Percentiles rank a stretch among this genome's conserved stretches.
Evolutionary conservation across 1,140 invertebrate species (phyloP).

Genomic region (Drosophila malerkotliana): DNA sequence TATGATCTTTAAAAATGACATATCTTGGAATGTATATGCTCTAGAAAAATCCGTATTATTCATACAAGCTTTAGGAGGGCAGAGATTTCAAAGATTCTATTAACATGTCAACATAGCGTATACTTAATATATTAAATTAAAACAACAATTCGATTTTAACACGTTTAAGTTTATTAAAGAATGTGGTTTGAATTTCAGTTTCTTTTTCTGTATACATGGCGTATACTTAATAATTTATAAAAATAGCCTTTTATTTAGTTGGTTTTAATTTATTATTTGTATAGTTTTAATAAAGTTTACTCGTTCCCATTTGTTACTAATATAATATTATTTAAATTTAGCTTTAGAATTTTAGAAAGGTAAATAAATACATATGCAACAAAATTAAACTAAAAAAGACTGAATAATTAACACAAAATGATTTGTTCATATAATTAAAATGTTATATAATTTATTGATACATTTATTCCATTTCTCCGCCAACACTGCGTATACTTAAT

Average conservation of each 20-base stretch:
- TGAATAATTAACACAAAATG: too few relatives aligned
- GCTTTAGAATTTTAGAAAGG: too few relatives aligned
- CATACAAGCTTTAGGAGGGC: neutral
- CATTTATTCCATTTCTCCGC: neutral
- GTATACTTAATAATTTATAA: neutral
- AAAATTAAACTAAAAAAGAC: too few relatives aligned
- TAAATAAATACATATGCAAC: too few relatives aligned
- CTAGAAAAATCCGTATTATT: neutral
- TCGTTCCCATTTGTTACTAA: too few relatives aligned
- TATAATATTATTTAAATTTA: too few relatives aligned
- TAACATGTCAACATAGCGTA: neutral
- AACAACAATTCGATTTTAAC: neutral
- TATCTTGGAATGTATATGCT: slow-evolving; percentile 6
- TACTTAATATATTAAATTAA: neutral
- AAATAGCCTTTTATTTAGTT: neutral
- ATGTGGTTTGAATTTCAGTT: too few relatives aligned
- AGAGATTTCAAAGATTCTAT: neutral
- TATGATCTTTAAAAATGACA: neutral
- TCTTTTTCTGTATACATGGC: neutral
- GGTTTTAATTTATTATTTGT: neutral
- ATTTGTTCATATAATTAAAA: neutral
- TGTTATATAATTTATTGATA: neutral
- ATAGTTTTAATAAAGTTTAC: too few relatives aligned
- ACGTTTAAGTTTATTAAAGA: too few relatives aligned
- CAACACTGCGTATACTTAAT: slow-evolving; percentile 30